Evolutionary conservation across 2,888 invertebrate genomes (phyloP).

Genomic region (Escarpia spicata): DNA sequence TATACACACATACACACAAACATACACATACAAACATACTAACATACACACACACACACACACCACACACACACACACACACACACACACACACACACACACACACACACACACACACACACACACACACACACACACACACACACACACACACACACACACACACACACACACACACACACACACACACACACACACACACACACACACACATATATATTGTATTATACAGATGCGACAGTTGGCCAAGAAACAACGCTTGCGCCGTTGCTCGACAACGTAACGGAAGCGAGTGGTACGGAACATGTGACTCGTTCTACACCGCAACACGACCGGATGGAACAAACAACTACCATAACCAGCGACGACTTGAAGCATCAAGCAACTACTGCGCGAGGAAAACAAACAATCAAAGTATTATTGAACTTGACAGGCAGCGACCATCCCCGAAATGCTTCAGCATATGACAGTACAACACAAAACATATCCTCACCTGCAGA

Average conservation of each 20-base stretch:
- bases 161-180: no score
- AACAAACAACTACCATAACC: neutral
- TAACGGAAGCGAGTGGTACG: neutral
- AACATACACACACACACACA: neutral
- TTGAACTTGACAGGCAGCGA: neutral
- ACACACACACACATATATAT: no score
- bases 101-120: neutral
- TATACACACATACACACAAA: no score
- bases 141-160: no score
- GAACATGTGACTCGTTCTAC: neutral
- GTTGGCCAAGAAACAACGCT: constrained; percentile 7
- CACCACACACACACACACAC: no score
- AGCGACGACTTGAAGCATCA: neutral
- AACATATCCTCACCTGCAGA: neutral
- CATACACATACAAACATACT: no score
- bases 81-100: neutral
- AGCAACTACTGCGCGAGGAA: neutral
- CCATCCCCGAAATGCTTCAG: neutral
- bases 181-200: neutral
- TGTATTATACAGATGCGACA: neutral
- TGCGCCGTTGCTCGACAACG: neutral
- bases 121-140: no score
- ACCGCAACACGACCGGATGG: neutral
- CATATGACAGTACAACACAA: neutral
- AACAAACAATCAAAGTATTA: neutral